Evolutionary conservation across 2,797 vertebrate genomes (phyloP).

Genomic region (Sphenopsis melanotis): DNA sequence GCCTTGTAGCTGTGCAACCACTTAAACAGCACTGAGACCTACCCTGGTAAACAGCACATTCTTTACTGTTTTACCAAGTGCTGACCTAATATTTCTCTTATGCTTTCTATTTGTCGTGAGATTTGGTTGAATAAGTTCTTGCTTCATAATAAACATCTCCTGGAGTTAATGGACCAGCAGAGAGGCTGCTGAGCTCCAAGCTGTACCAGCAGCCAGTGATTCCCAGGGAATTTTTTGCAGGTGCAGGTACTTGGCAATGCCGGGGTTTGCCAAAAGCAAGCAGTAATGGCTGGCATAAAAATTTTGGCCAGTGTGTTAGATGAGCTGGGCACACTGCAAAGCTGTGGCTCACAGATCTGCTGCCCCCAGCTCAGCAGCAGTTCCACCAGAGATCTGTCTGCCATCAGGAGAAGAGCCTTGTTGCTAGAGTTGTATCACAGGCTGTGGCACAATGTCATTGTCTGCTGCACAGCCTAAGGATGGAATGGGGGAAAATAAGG

Average conservation of each 20-base stretch:
- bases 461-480: background rate
- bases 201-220: background rate
- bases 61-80: background rate
- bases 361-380: background rate
- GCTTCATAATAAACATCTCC: constrained; percentile 19
- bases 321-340: background rate
- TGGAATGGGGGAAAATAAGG: background rate
- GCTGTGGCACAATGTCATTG: background rate
- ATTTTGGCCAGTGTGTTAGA: background rate
- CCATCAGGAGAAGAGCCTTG: background rate
- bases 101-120: background rate
- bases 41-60: background rate
- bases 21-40: background rate
- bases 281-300: background rate
- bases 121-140: background rate
- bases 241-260: constrained; percentile 17
- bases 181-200: constrained; percentile 1
- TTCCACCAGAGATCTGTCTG: background rate
- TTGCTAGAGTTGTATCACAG: background rate
- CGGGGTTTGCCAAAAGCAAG: background rate
- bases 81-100: constrained; percentile 7
- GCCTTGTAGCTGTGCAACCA: background rate
- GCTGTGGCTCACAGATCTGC: background rate
- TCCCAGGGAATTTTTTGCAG: constrained; percentile 42
- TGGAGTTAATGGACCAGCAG: constrained; percentile 19